Evolutionary conservation across 2,113 vertebrate species (phyloP).

Genomic region (Etheostoma cragini): DNA sequence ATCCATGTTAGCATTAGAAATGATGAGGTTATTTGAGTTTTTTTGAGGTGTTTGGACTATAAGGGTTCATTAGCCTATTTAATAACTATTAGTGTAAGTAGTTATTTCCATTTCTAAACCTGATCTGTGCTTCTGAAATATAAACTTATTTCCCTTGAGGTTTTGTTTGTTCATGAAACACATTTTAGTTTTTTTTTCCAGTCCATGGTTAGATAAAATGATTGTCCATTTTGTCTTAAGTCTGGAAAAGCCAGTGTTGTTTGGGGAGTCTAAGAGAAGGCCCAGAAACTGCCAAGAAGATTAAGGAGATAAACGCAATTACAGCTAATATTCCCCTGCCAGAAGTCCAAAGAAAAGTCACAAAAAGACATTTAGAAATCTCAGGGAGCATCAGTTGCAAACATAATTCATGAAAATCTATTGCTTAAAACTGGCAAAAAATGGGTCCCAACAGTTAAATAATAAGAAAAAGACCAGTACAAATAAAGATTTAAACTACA

Average conservation of each 20-base stretch:
- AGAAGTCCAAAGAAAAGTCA: slow-evolving; percentile 14
- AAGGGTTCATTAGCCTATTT: background rate
- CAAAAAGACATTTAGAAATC: background rate
- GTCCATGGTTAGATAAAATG: slow-evolving; percentile 30
- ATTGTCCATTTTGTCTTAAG: slow-evolving; percentile 45
- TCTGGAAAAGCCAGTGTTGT: slow-evolving; percentile 30
- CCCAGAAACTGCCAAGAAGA: slow-evolving; percentile 44
- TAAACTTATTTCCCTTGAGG: slow-evolving; percentile 43
- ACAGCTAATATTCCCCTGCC: slow-evolving; percentile 34
- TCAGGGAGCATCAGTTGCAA: background rate
- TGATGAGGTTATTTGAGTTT: background rate
- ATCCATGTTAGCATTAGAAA: background rate
- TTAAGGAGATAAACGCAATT: slow-evolving; percentile 56
- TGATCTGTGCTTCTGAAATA: slow-evolving; percentile 12
- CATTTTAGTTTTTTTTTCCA: slow-evolving; percentile 21
- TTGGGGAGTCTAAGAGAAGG: slow-evolving; percentile 38
- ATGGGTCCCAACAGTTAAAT: background rate
- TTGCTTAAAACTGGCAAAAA: background rate
- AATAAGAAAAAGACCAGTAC: background rate
- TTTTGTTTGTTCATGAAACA: slow-evolving; percentile 35
- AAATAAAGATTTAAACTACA: background rate
- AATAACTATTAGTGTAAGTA: background rate
- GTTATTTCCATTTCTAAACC: slow-evolving; percentile 24
- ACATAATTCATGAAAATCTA: background rate
- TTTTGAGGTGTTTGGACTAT: background rate